phyloP scores from a whole-genome alignment of 1,140 invertebrate genomes.

The Yoshiicerus persimilis region DNA sequence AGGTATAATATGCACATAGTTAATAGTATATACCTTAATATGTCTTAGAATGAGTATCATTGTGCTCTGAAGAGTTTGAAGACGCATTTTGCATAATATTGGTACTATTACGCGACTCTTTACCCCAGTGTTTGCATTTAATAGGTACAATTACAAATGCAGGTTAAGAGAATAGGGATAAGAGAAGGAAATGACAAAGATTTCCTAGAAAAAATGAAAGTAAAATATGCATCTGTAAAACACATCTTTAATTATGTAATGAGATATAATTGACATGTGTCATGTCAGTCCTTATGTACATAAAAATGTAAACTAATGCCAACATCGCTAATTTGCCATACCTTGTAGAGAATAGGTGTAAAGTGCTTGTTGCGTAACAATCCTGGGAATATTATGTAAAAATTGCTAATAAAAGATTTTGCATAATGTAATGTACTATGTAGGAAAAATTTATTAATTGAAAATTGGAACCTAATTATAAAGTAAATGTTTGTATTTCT shows the following conservation, averaged over 20 bases:
- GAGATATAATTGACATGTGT: neutral
- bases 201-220: conserved; percentile 17
- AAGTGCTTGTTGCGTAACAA: neutral
- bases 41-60: neutral
- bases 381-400: neutral
- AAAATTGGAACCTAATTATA: neutral
- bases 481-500: neutral
- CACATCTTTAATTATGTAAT: neutral
- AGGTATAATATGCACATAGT: neutral
- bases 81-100: neutral
- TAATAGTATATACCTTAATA: neutral
- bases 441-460: too few species aligned
- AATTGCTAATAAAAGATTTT: too few species aligned
- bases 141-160: neutral
- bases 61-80: neutral
- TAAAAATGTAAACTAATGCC: neutral
- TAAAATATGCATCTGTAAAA: neutral
- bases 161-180: neutral
- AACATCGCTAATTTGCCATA: neutral
- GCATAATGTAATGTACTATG: too few species aligned
- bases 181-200: neutral
- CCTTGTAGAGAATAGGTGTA: neutral
- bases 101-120: neutral
- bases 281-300: neutral
- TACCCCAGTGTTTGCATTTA: neutral